A percentile compares a stretch with the other conserved stretches of the same genome.
Evolutionary conservation across 2,797 vertebrate species (phyloP).

Genomic region (Aulostomus chinensis): DNA sequence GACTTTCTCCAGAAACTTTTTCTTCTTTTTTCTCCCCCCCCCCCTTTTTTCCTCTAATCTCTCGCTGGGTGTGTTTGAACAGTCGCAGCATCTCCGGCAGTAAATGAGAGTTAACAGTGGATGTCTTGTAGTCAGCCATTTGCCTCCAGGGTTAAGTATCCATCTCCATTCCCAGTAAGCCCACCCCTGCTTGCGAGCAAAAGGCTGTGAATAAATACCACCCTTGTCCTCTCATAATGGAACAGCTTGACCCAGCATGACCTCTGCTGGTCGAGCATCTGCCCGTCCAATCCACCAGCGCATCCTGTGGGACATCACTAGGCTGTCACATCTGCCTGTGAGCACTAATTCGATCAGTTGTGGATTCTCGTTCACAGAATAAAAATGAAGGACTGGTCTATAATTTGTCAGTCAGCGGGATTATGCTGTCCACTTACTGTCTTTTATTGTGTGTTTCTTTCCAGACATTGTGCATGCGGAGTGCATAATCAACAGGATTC

Average conservation of each 20-base stretch:
- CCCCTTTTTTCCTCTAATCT: not conserved
- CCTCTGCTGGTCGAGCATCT: conserved; percentile 78
- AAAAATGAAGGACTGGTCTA: conserved; percentile 28
- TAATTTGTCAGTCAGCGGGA: conserved; percentile 17
- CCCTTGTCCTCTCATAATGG: conserved; percentile 77
- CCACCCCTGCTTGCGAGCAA: conserved; percentile 54
- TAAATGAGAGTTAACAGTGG: conserved; percentile 42
- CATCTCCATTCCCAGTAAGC: conserved; percentile 51
- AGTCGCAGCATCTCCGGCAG: conserved; percentile 16
- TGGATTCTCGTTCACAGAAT: conserved; percentile 51
- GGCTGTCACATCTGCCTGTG: conserved; percentile 60
- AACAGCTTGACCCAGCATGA: conserved; percentile 77
- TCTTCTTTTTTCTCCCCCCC: not conserved
- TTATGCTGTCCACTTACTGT: conserved; percentile 28
- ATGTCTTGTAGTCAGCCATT: conserved; percentile 50
- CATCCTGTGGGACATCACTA: conserved; percentile 47
- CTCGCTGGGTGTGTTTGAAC: conserved; percentile 3
- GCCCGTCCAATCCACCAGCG: conserved; percentile 60
- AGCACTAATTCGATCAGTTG: conserved; percentile 58
- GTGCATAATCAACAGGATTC: conserved; percentile 45
- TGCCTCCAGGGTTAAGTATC: conserved; percentile 63
- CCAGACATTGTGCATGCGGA: conserved; percentile 20
- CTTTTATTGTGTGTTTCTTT: conserved; percentile 32
- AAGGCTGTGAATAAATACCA: conserved; percentile 73
- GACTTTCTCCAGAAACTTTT: conserved; percentile 4